These are phyloP conservation scores for Ctenosaura bakeri DNA, from an alignment of 2,797 vertebrate species.

Conservation along the genomic window DNA sequence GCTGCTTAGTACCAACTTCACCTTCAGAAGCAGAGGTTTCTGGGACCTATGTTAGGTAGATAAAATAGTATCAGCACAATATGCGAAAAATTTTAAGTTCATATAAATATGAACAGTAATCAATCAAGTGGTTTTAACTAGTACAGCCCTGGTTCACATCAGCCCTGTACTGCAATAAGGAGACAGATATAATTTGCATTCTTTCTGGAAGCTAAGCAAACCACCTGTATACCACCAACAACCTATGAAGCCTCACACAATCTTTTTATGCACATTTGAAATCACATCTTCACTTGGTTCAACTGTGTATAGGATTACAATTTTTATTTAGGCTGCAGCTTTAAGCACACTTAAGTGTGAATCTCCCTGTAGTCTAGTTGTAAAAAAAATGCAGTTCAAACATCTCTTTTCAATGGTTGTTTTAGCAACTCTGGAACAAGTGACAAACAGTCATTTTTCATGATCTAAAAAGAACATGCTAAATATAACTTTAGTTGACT, in stretches of 20 bases:
- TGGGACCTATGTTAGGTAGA: background rate
- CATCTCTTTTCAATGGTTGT: background rate
- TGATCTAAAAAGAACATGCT: conserved; percentile 14
- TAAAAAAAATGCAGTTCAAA: background rate
- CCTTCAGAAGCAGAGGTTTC: background rate
- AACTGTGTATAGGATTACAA: background rate
- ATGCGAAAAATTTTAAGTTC: background rate
- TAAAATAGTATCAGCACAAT: background rate
- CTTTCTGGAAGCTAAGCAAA: background rate
- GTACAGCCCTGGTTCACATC: background rate
- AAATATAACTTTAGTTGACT: conserved; percentile 40
- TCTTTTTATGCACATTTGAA: background rate
- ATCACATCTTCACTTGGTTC: background rate
- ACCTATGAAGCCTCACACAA: background rate
- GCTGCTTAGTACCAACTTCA: background rate
- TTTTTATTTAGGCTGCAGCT: background rate
- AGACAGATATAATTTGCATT: background rate
- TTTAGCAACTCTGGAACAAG: conserved; percentile 30
- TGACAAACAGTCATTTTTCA: conserved; percentile 30
- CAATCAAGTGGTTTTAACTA: background rate
- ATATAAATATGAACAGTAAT: background rate
- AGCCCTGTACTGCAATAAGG: background rate
- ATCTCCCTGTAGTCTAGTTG: too few species aligned
- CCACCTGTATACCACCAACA: background rate
- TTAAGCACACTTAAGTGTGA: background rate